These are phyloP conservation scores for Drymodes brunneopygia DNA, from an alignment of 2,113 vertebrate genomes.

Conservation along the genomic window DNA sequence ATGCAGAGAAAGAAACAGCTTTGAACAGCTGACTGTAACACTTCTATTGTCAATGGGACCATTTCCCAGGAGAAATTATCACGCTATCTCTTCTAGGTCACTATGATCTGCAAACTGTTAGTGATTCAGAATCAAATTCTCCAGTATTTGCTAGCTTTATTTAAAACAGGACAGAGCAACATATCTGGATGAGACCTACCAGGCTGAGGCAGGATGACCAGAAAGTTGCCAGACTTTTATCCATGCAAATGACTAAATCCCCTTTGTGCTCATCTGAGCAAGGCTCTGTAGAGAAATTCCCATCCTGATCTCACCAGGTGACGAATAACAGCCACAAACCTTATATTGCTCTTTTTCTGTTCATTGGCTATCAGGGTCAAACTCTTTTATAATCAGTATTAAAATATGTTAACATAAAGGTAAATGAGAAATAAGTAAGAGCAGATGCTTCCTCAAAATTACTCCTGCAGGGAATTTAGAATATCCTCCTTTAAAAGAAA, in stretches of 20 bases:
- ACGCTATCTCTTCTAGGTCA: not conserved
- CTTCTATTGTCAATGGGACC: not conserved
- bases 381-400: not conserved
- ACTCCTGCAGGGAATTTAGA: not conserved
- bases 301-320: not conserved
- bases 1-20: not conserved
- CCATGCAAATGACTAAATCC: not conserved
- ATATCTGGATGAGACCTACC: not conserved
- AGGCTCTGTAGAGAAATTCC: not conserved
- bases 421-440: not conserved
- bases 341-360: not conserved
- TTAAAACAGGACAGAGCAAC: not conserved
- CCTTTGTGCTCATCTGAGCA: not conserved
- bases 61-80: not conserved
- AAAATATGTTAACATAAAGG: not conserved
- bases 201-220: not conserved
- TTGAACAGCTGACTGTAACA: not conserved
- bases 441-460: not conserved
- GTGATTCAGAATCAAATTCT: not conserved
- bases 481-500: not conserved
- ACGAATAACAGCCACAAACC: not conserved
- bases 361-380: not conserved
- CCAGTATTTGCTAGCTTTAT: not conserved
- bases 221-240: not conserved
- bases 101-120: not conserved